These are phyloP conservation scores for Xenentodon cancila DNA, from an alignment of 2,797 vertebrate genomes.

Conservation along the genomic window DNA sequence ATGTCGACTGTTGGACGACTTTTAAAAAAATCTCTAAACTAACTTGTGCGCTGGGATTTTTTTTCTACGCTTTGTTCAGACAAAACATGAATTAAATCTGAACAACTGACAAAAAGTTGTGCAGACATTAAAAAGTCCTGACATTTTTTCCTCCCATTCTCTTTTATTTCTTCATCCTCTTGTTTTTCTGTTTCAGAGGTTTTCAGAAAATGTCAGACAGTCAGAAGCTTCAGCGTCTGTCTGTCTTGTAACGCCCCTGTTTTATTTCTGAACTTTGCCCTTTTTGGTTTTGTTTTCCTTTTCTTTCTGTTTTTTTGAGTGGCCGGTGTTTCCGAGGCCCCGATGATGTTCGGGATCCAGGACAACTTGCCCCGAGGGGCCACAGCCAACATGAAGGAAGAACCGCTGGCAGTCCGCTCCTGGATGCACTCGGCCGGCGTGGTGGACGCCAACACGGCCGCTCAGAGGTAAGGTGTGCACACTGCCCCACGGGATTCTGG, in stretches of 20 bases:
- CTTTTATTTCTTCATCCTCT: neutral
- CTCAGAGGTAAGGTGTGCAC: conserved; percentile 87
- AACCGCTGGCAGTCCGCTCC: conserved; percentile 92
- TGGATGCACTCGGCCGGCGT: conserved; percentile 94
- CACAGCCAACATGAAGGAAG: conserved; percentile 89
- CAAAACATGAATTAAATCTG: conserved; percentile 35
- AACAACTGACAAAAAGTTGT: conserved; percentile 32
- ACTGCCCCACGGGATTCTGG: conserved; percentile 68
- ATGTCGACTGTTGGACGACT: conserved; percentile 6
- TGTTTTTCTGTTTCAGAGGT: neutral
- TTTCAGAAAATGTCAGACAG: conserved; percentile 60
- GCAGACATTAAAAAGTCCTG: conserved; percentile 14
- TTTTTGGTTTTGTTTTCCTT: neutral
- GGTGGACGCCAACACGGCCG: conserved; percentile 92
- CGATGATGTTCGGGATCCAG: conserved; percentile 91
- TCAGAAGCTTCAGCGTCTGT: neutral
- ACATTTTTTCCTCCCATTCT: neutral
- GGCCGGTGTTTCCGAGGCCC: neutral
- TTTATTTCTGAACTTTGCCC: conserved; percentile 20
- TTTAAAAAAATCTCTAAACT: conserved; percentile 5
- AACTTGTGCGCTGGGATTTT: too few species aligned
- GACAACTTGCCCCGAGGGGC: conserved; percentile 91
- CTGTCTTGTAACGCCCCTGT: neutral
- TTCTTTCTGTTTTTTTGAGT: neutral
- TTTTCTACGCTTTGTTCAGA: neutral